These are phyloP conservation scores for Paragorgia papillata DNA, from an alignment of 92 coral and sea anemone species.

Conservation along the genomic window DNA sequence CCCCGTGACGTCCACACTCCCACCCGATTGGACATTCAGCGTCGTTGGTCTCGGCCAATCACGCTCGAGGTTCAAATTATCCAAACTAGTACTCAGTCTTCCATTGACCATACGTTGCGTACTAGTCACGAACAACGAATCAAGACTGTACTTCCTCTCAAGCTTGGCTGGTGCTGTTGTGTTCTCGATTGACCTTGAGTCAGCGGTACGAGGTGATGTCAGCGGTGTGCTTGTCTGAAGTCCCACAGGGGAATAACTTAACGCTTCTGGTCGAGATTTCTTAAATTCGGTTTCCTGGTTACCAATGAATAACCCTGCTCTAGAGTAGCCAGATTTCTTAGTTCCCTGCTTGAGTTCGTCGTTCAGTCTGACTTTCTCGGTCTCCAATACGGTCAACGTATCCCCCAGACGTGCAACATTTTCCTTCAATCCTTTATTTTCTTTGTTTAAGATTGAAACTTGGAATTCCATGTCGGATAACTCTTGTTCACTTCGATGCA, in stretches of 20 bases:
- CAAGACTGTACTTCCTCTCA: slow-evolving; percentile 16
- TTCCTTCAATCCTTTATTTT: slow-evolving; percentile 2
- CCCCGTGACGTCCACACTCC: background rate
- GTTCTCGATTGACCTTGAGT: slow-evolving; percentile 12
- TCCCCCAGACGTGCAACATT: background rate
- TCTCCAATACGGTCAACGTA: background rate
- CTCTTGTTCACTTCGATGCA: background rate
- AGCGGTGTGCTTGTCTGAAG: slow-evolving; percentile 31
- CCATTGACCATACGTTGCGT: background rate
- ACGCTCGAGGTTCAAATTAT: slow-evolving; percentile 8
- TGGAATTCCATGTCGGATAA: slow-evolving; percentile 8
- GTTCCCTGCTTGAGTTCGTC: slow-evolving; percentile 4
- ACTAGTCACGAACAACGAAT: background rate
- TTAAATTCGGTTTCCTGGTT: background rate
- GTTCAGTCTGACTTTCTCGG: background rate
- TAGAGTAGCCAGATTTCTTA: slow-evolving; percentile 6
- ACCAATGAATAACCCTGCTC: slow-evolving; percentile 22
- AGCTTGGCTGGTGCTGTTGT: background rate
- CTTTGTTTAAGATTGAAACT: background rate
- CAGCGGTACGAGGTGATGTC: slow-evolving; percentile 18
- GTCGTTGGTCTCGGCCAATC: slow-evolving; percentile 15
- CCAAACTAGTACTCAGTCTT: slow-evolving; percentile 29
- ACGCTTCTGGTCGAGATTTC: background rate
- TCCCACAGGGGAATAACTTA: background rate
- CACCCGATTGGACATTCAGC: background rate